phyloP scores from a whole-genome alignment of 2,113 vertebrate genomes.

The Anguilla japonica region DNA sequence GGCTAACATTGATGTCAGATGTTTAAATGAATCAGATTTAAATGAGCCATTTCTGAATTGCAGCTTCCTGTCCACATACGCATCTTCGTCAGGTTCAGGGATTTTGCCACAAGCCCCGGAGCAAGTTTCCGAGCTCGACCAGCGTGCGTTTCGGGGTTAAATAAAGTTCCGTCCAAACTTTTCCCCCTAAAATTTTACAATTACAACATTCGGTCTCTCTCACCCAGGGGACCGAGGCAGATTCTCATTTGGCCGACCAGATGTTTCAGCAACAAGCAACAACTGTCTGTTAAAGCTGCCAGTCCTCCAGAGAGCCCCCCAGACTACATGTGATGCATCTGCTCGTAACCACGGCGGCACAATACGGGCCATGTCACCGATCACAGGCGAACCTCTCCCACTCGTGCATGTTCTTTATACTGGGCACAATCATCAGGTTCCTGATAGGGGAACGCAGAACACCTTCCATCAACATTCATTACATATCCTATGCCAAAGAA shows the following conservation, averaged over 20 bases:
- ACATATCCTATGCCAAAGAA: not conserved
- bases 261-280: conserved; percentile 64
- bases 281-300: conserved; percentile 59
- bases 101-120: conserved; percentile 37
- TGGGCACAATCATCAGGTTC: not conserved
- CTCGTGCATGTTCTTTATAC: not conserved
- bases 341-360: conserved; percentile 40
- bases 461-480: not conserved
- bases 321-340: conserved; percentile 43
- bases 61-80: conserved; percentile 22
- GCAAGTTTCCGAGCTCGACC: conserved; percentile 50
- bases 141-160: conserved; percentile 50
- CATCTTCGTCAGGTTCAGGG: conserved; percentile 35
- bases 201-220: conserved; percentile 29
- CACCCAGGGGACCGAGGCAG: conserved; percentile 40
- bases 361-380: conserved; percentile 10
- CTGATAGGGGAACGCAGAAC: not conserved
- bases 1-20: conserved; percentile 18
- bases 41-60: conserved; percentile 41
- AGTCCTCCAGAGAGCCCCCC: conserved; percentile 44
- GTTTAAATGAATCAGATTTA: conserved; percentile 44
- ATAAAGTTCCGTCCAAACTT: conserved; percentile 59
- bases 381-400: not conserved
- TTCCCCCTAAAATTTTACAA: conserved; percentile 56
- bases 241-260: conserved; percentile 58